These are phyloP conservation scores for Pantherophis vulpinus DNA, from an alignment of 2,797 vertebrate species.

Conservation along the genomic window DNA sequence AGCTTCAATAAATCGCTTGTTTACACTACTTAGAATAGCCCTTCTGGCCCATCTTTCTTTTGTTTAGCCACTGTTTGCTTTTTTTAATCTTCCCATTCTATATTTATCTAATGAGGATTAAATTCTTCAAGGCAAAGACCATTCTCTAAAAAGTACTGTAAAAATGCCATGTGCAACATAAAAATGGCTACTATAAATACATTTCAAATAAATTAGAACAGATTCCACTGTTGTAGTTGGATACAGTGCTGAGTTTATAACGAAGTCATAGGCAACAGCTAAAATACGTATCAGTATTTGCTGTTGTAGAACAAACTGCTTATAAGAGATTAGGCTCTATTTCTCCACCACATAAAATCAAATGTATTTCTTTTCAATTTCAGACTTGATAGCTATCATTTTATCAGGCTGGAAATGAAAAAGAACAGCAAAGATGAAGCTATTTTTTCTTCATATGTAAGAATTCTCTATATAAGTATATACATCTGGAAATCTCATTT, in stretches of 20 bases:
- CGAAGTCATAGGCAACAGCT: neutral
- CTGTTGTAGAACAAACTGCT: neutral
- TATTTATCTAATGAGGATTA: constrained; percentile 15
- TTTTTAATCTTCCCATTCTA: neutral
- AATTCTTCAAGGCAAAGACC: constrained; percentile 13
- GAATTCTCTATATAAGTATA: neutral
- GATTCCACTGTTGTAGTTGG: neutral
- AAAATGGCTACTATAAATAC: constrained; percentile 9
- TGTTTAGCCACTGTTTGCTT: neutral
- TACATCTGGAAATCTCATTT: neutral
- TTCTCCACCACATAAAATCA: neutral
- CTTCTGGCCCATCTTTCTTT: neutral
- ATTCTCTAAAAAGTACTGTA: neutral
- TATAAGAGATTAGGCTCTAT: neutral
- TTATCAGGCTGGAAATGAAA: neutral
- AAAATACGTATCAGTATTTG: neutral
- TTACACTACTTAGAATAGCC: neutral
- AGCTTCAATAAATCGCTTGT: neutral
- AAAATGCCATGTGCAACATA: neutral
- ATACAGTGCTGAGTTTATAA: neutral
- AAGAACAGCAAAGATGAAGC: no score
- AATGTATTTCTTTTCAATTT: neutral
- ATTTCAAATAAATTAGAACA: neutral
- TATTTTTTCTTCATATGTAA: neutral
- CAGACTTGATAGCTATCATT: neutral